Base-by-base conservation (phyloP, 2,797 vertebrate genomes). In the Poecile montanus region DNA sequence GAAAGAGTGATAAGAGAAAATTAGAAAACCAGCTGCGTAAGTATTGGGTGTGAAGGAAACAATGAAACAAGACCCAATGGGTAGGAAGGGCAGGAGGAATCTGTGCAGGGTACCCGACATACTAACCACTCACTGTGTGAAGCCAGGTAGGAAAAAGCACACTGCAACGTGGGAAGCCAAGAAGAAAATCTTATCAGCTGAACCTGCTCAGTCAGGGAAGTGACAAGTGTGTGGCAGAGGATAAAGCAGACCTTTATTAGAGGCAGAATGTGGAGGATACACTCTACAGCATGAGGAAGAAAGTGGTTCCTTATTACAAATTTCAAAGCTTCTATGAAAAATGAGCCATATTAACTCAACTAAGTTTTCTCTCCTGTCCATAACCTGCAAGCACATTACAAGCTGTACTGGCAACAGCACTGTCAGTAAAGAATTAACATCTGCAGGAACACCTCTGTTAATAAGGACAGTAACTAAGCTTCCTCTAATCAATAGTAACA, bases 11-110 rank as follows among this genome's bases (percentile, higher is more conserved):
- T 36, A 75, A 44, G 17, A 65, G 34, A 75, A 90, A 57, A 38
- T 58, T 58, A 65, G 40, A 40, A 62, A 75, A 58, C 6, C 27
- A 61, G 51, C 38, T 57, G 36, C 4, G 0, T 6, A 13, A 83
- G 30, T 15, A 15, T 2, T 22, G 17, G 6, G 19, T 65, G 7
- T 0, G 0, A 88, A 18, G 16, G 42, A 75, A 73, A 58, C 27
- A 68, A 29, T 5, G 9, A 61, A 94, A 79, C 9, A 72, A 54
- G n/a, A 79, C 8, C 40, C 3, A 0, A 2, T 7, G 25, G 5
- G n/a, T 6, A 67, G 32, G 29, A 7, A 47, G 20, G 11, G 56
- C 26, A 75, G 13, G 10, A 57, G 47, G 16, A 94, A 89, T 38
- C 50, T 27, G 16, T 26, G 38, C 62, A 42, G 34, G 16, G 16